Evolutionary conservation across 2,888 invertebrate genomes (phyloP).

Genomic region (Kryphioiulus occultus): DNA sequence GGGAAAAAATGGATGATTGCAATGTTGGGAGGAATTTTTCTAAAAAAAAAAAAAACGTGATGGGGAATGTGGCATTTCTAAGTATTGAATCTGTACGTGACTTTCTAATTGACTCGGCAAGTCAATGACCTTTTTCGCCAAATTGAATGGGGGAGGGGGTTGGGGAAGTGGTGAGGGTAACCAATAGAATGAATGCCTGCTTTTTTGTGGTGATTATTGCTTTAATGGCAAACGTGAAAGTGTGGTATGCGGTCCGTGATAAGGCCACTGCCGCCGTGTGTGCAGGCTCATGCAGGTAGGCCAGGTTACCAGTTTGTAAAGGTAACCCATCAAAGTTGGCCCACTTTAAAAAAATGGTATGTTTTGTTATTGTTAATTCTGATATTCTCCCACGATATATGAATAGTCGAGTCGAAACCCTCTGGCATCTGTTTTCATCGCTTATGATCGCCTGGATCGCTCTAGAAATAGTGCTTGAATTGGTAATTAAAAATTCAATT

Average conservation of each 20-base stretch:
- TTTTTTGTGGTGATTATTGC: slow-evolving; percentile 7
- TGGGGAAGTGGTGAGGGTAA: neutral
- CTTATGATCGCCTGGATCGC: neutral
- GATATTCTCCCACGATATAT: slow-evolving; percentile 15
- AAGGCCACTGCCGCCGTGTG: neutral
- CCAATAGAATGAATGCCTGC: neutral
- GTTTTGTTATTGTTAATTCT: slow-evolving; percentile 13
- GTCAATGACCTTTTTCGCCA: neutral
- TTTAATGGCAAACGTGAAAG: slow-evolving; percentile 8
- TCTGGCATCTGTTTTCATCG: neutral
- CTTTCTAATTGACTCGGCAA: slow-evolving; percentile 27
- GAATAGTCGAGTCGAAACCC: neutral
- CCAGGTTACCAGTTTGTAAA: neutral
- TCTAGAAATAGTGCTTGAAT: neutral
- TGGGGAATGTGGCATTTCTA: slow-evolving; percentile 28
- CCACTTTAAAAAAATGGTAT: neutral
- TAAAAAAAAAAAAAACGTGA: slow-evolving; percentile 14
- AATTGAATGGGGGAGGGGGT: neutral
- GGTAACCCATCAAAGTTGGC: neutral
- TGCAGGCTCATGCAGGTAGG: neutral
- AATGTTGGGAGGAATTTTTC: slow-evolving; percentile 4
- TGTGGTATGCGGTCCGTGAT: slow-evolving; percentile 2
- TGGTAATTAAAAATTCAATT: neutral
- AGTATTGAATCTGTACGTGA: slow-evolving; percentile 29
- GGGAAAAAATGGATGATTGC: neutral